Percentiles rank a stretch among this genome's conserved stretches.
These are phyloP conservation scores for Callithrix jacchus DNA, from an alignment of 2,113 vertebrate genomes.

Conservation along the genomic window DNA sequence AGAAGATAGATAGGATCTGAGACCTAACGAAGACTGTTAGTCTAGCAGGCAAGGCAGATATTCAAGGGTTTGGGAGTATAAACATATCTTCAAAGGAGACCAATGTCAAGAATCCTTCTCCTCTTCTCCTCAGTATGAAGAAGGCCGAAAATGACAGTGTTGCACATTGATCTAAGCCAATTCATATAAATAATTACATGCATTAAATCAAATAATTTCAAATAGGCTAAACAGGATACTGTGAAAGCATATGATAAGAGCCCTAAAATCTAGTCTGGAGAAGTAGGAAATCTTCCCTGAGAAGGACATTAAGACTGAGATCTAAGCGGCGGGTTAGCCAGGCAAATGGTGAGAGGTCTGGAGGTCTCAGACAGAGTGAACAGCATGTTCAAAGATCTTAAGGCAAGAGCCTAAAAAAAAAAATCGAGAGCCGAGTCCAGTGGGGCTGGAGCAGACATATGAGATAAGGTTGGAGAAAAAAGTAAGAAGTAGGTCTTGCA, in stretches of 20 bases:
- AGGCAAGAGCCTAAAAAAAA: neutral
- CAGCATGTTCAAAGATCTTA: neutral
- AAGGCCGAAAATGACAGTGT: neutral
- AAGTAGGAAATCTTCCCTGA: neutral
- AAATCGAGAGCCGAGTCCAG: neutral
- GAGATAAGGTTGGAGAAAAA: neutral
- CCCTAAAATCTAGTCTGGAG: neutral
- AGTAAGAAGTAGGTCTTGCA: neutral
- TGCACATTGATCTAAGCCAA: neutral
- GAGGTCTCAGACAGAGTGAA: neutral
- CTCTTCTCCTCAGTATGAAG: neutral
- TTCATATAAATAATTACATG: neutral
- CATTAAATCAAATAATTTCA: constrained; percentile 43
- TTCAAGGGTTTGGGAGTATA: neutral
- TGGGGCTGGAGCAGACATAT: neutral
- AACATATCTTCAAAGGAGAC: neutral
- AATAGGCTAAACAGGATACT: neutral
- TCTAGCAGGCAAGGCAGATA: neutral
- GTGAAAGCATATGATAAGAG: neutral
- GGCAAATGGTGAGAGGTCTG: neutral
- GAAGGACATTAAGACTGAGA: neutral
- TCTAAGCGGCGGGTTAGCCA: neutral
- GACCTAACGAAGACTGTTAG: neutral
- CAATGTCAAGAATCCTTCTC: neutral
- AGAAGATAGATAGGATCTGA: neutral